Evolutionary conservation across 1,140 invertebrate species (phyloP).

Genomic region (Penaeus indicus): DNA sequence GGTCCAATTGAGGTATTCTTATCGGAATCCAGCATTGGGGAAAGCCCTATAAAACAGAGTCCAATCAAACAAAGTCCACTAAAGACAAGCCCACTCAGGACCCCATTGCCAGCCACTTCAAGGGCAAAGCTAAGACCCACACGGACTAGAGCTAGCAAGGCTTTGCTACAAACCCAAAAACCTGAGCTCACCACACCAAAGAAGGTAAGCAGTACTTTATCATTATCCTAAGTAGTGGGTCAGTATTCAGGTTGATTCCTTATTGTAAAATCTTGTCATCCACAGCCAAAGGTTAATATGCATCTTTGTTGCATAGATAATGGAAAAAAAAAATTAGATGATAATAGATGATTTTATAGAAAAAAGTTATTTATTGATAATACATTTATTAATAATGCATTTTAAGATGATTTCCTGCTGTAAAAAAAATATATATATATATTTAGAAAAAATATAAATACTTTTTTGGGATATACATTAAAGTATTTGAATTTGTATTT

Average conservation of each 20-base stretch:
- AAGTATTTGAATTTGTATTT: not conserved
- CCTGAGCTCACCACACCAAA: conserved; percentile 60
- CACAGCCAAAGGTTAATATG: no score
- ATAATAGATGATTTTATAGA: no score
- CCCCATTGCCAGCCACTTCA: conserved; percentile 1
- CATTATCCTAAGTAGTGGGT: not conserved
- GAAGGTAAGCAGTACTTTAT: conserved; percentile 38
- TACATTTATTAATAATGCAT: no score
- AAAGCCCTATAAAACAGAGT: conserved; percentile 38
- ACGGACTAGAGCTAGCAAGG: conserved; percentile 43
- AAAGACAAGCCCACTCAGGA: conserved; percentile 16
- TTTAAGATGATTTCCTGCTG: no score
- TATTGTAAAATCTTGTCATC: no score
- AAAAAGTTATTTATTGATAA: no score
- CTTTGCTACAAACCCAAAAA: conserved; percentile 36
- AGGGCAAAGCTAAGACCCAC: conserved; percentile 50
- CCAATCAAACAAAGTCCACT: conserved; percentile 41
- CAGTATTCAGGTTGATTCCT: no score
- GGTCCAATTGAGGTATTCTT: conserved; percentile 61
- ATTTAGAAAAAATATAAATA: no score
- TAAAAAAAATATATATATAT: no score
- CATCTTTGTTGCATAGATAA: no score
- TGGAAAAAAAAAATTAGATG: no score
- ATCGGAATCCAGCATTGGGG: conserved; percentile 51
- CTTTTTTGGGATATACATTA: not conserved